Evolutionary conservation across 2,797 vertebrate species (phyloP).

Genomic region (Erpetoichthys calabaricus): DNA sequence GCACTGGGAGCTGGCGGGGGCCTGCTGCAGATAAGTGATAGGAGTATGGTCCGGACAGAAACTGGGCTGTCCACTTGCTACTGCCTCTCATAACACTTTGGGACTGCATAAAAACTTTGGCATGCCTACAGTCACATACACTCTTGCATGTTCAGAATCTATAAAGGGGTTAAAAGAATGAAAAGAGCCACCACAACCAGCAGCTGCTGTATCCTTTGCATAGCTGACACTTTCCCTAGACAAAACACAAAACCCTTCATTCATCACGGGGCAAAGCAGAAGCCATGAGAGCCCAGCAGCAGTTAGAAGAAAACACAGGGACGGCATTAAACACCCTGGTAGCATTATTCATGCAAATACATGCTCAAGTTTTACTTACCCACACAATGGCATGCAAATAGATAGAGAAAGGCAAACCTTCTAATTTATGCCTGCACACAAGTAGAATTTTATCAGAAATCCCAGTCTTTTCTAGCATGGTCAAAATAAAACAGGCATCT

Average conservation of each 20-base stretch:
- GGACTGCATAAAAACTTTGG: background rate
- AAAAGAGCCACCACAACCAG: background rate
- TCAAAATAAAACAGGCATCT: no score
- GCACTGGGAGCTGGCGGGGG: slow-evolving; percentile 35
- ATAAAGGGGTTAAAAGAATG: slow-evolving; percentile 3
- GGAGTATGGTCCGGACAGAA: background rate
- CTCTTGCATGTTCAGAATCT: background rate
- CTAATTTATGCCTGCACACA: no score
- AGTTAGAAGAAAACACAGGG: background rate
- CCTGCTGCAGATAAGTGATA: slow-evolving; percentile 13
- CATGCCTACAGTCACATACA: background rate
- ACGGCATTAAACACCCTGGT: background rate
- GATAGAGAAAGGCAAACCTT: background rate
- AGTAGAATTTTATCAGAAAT: no score
- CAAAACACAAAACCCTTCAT: slow-evolving; percentile 17
- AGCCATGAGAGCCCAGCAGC: background rate
- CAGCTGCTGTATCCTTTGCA: slow-evolving; percentile 20
- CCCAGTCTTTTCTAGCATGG: no score
- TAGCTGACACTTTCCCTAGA: background rate
- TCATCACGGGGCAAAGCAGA: slow-evolving; percentile 9
- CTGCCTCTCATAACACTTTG: background rate
- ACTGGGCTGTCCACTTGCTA: background rate
- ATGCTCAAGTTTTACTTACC: background rate
- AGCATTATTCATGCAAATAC: background rate
- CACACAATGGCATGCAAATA: background rate